Conservation (phyloP, 2,113 vertebrate species). For the Misgurnus anguillicaudatus region DNA sequence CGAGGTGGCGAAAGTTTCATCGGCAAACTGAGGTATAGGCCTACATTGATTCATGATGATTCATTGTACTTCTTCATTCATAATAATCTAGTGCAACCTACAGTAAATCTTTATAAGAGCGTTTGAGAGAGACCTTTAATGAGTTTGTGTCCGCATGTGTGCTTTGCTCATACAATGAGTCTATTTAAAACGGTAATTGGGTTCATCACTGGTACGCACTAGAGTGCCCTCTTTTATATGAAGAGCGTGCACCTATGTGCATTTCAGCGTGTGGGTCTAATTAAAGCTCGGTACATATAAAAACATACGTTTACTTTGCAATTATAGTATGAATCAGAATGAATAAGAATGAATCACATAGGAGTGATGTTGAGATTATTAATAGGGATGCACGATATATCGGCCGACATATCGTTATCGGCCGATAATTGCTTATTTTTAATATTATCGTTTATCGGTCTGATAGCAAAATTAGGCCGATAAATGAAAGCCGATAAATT, state of each 20-base stretch:
- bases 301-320: background rate
- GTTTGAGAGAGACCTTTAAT: slow-evolving; percentile 1
- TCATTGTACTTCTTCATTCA: background rate
- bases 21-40: slow-evolving; percentile 90
- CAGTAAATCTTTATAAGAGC: background rate
- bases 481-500: too few relatives aligned
- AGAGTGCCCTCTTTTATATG: slow-evolving; percentile 29
- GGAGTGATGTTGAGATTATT: too few relatives aligned
- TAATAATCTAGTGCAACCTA: background rate
- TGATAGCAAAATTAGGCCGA: too few relatives aligned
- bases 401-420: too few relatives aligned
- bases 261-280: background rate
- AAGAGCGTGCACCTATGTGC: slow-evolving; percentile 26
- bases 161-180: slow-evolving; percentile 9
- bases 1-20: slow-evolving; percentile 97
- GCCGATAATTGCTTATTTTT: too few relatives aligned
- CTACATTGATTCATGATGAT: background rate
- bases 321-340: too few relatives aligned
- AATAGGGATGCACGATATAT: too few relatives aligned
- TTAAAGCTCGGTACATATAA: background rate
- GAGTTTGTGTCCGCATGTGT: background rate
- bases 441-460: too few relatives aligned
- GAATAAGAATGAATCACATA: too few relatives aligned
- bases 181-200: slow-evolving; percentile 36
- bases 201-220: slow-evolving; percentile 32